Percentiles rank a stretch among this genome's conserved stretches.
phyloP scores from a whole-genome alignment of 2,797 vertebrate species.

The Melanotaenia boesemani region DNA sequence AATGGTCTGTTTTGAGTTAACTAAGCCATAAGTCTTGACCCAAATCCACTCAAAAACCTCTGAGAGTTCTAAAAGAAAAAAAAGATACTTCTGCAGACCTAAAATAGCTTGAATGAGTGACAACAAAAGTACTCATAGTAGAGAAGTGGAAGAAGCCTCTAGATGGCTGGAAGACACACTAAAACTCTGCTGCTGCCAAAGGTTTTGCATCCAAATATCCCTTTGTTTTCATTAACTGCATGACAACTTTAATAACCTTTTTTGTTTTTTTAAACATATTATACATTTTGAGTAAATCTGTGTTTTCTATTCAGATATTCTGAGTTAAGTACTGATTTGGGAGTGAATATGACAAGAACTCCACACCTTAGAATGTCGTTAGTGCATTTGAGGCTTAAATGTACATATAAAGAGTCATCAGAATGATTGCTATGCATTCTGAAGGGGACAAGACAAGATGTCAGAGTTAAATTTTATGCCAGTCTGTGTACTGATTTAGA shows the following conservation, averaged over 20 bases:
- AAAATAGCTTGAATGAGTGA: background rate
- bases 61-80: no score
- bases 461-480: background rate
- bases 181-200: background rate
- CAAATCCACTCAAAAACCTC: no score
- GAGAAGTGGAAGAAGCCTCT: background rate
- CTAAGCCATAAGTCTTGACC: no score
- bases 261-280: background rate
- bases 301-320: background rate
- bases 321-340: background rate
- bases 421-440: background rate
- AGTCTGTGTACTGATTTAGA: background rate
- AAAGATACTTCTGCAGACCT: no score
- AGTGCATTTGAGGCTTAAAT: background rate
- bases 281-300: background rate
- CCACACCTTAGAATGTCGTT: background rate
- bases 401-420: background rate
- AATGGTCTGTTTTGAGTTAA: no score
- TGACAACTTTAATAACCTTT: background rate
- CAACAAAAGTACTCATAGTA: background rate
- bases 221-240: background rate
- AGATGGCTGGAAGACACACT: background rate
- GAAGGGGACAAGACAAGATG: background rate
- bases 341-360: background rate
- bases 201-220: background rate